These are phyloP conservation scores for Sitta carolinensis DNA, from an alignment of 2,797 vertebrate species.

Conservation along the genomic window DNA sequence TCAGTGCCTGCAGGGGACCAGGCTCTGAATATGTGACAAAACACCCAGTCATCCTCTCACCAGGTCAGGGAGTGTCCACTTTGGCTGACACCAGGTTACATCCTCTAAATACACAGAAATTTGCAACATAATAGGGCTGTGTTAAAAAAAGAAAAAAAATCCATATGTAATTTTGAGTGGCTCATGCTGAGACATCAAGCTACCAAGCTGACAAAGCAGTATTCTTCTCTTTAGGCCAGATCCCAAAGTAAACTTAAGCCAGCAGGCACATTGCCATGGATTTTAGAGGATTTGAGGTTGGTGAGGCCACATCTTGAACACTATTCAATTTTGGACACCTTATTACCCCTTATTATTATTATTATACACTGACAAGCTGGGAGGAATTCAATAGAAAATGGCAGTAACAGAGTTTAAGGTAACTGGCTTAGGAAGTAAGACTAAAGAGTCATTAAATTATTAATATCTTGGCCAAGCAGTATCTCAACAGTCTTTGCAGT, in stretches of 20 bases:
- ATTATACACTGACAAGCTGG: neutral
- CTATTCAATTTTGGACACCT: neutral
- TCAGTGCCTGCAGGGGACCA: neutral
- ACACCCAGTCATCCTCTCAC: neutral
- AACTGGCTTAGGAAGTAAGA: neutral
- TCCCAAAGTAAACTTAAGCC: neutral
- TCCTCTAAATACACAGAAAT: neutral
- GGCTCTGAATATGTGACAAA: neutral
- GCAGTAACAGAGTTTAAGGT: neutral
- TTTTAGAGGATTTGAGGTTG: neutral
- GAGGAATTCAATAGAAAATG: neutral
- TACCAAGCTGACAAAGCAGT: neutral
- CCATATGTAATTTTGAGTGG: neutral
- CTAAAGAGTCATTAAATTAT: neutral
- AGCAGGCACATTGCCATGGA: neutral
- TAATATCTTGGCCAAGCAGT: neutral
- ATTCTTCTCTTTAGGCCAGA: neutral
- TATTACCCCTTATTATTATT: neutral
- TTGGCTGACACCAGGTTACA: neutral
- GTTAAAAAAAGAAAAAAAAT: neutral
- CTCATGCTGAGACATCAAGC: neutral
- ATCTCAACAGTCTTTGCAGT: neutral
- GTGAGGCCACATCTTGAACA: neutral
- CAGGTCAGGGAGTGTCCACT: neutral
- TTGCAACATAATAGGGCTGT: neutral